Evolutionary conservation across 2,113 vertebrate species (phyloP), one percentile per base, ranked within the genome.

Genomic region (Oreochromis spilurus): DNA sequence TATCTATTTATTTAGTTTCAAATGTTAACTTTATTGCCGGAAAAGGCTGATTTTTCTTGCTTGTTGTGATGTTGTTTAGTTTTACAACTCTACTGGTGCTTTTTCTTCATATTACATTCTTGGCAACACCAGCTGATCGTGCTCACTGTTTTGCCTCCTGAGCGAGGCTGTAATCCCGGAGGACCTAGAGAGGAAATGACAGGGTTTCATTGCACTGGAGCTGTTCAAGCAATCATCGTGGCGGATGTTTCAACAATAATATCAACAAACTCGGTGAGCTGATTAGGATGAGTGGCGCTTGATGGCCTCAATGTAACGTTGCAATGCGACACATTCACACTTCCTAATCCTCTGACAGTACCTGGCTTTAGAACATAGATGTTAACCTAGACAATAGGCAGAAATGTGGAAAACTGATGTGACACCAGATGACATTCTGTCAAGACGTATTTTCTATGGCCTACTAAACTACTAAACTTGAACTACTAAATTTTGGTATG

Each of bases 11-110:
- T 43, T 70, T 70, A 38, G 2, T 70, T 70, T 16, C 1, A 9
- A 43, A 24, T 24, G 9, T 16, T 7, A 0, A 65, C 17, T 67
- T 0, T 43, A 67, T 40, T n/a, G 36, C 11, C 4, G 0, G 2
- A 67, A 40, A 40, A 67, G 36, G 11, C 36, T 3, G 36, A 9
- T 24, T 70, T 75, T 19, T 75, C 6, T 50, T 75, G 16, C 24
- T 75, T 19, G 38, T 70, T 75, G 43, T 2, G 4, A 19, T 50
- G 7, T 75, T 75, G 26, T 50, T 48, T 31, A 3, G 11, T 48
- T 75, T 29, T 45, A 29, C 14, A 48, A 48, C 43, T 75, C 4
- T 31, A 50, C 43, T 1, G 0, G 16, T 31, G 45, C 6, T 50
- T 75, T 50, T 50, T 50, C 3, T 1, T 50, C 43, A 31, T 17